Base-by-base conservation (phyloP, 2,888 invertebrate genomes). In the Thereva nobilitata region DNA sequence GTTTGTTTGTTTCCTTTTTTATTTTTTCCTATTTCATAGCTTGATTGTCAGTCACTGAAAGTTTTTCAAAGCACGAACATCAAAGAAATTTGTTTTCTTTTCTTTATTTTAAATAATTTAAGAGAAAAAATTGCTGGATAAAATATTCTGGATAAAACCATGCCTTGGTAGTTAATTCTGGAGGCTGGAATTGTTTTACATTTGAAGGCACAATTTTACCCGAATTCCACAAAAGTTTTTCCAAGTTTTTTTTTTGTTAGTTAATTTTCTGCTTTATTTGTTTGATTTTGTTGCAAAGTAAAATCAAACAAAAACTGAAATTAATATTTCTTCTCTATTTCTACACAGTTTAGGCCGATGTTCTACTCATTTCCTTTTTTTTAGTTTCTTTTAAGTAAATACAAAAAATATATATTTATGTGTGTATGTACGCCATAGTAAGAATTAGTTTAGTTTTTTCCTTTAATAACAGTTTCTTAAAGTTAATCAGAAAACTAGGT, bases 1-100 rank as follows among this genome's bases (percentile, higher is more conserved):
- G 41, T 38, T 50, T 40, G 38, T 61, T 45, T 7, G 44, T 45
- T 55, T 49, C 38, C 40, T 37, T 40, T 40, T 53, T 23, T 35
- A 61, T 40, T 61, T 37, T 47, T 61, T 7, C 23, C 23, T 23
- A 23, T 23, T 23, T 23, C 23, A 23, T 23, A 61, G 38, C 50
- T 41, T 61, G 61, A 61, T 61, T 61, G 61, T 61, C 61, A 61
- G 61, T 61, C 61, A 61, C 61, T 59, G 47, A 40, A 47, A 61
- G 50, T 34, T 61, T 61, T 6, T 61, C 41, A 61, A 61, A 59
- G 12, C 50, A 50, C 49, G 50, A n/a, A 34, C 41, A 50, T 40
- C 42, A 23, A 23, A 23, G 23, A 23, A 23, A 23, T 61, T 61
- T 40, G 35, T 41, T 6, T 12, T 49, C 49, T 34, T 50, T n/a